These are phyloP conservation scores for Premnoplex brunnescens DNA, from an alignment of 2,797 vertebrate species.

Conservation along the genomic window DNA sequence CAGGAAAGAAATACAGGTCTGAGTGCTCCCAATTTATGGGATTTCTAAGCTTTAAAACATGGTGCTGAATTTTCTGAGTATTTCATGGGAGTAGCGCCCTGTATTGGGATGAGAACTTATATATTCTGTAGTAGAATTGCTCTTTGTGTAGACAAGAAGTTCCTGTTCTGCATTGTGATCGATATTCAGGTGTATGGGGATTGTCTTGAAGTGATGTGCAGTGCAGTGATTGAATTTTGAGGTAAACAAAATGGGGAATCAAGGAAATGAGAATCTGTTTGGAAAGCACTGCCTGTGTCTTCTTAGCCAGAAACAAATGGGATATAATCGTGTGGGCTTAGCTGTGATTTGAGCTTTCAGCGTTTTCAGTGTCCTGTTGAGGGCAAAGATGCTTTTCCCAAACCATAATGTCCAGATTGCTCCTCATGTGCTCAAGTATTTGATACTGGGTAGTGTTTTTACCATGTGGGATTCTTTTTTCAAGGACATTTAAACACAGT, in stretches of 20 bases:
- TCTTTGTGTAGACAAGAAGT: background rate
- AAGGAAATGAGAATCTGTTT: background rate
- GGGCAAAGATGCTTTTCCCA: background rate
- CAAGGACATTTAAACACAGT: background rate
- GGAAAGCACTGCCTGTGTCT: background rate
- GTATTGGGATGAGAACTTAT: background rate
- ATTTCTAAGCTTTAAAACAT: background rate
- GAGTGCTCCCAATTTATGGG: background rate
- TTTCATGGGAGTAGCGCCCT: background rate
- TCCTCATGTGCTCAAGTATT: background rate
- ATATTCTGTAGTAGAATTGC: background rate
- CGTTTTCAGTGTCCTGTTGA: background rate
- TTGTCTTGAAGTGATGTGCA: background rate
- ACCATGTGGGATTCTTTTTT: background rate
- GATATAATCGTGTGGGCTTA: accelerated
- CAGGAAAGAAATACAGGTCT: background rate
- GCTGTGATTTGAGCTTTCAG: background rate
- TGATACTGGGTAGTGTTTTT: background rate
- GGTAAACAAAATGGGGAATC: background rate
- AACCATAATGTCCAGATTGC: background rate
- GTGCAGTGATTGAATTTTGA: background rate
- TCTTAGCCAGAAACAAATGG: background rate
- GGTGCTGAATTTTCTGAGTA: background rate
- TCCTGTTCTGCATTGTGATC: accelerated
- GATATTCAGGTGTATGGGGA: accelerated